Evolutionary conservation across 2,888 invertebrate species (phyloP).

Genomic region (Lumbricus terrestris): DNA sequence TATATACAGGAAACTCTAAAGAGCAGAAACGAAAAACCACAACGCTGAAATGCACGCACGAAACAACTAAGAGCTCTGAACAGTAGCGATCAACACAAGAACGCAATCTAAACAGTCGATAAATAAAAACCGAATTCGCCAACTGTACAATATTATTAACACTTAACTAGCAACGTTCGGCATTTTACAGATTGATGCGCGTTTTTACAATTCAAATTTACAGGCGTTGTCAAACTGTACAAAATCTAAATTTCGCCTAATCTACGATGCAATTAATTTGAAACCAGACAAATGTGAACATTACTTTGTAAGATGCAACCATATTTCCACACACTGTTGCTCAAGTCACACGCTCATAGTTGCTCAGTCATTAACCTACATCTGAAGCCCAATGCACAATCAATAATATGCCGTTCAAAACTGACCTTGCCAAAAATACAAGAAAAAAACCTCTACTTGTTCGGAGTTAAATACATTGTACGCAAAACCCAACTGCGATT

Average conservation of each 20-base stretch:
- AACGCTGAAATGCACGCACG: neutral
- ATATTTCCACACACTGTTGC: neutral
- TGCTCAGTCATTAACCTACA: neutral
- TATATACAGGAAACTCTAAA: neutral
- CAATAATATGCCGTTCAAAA: neutral
- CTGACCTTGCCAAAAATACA: neutral
- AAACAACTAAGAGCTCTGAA: neutral
- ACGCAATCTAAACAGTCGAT: neutral
- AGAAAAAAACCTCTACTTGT: neutral
- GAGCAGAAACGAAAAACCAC: neutral
- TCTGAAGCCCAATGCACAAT: neutral
- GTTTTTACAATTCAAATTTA: slow-evolving; percentile 3
- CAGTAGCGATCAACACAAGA: neutral
- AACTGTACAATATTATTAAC: neutral
- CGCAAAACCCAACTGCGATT: neutral
- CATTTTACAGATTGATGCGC: neutral
- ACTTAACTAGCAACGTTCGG: neutral
- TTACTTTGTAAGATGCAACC: neutral
- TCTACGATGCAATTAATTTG: neutral
- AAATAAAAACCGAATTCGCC: neutral
- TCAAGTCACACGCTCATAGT: neutral
- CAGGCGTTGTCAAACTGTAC: neutral
- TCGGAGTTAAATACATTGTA: neutral
- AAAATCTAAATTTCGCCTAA: neutral
- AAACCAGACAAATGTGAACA: neutral